phyloP scores from a whole-genome alignment of 2,888 invertebrate genomes.

The Macaria notata region DNA sequence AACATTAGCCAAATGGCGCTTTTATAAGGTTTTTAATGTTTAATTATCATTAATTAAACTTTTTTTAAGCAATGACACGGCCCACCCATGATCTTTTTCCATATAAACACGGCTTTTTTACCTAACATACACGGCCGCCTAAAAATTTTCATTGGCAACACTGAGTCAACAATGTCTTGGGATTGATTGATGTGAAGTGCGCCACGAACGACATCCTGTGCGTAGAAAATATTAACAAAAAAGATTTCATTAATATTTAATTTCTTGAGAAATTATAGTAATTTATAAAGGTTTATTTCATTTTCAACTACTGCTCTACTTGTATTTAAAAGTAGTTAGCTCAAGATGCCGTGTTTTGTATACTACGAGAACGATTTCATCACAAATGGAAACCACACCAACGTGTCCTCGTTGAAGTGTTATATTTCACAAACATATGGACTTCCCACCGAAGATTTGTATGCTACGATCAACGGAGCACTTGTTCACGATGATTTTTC shows the following conservation, averaged over 20 bases:
- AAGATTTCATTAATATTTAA: too few relatives aligned
- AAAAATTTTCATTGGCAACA: too few relatives aligned
- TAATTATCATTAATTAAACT: too few relatives aligned
- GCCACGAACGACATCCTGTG: too few relatives aligned
- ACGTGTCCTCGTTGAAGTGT: conserved; percentile 53
- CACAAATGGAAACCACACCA: conserved; percentile 36
- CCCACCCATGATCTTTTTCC: too few relatives aligned
- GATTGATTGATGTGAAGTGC: too few relatives aligned
- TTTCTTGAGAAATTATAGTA: not conserved
- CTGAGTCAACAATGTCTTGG: too few relatives aligned
- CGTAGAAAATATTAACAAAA: not conserved
- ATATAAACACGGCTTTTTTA: too few relatives aligned
- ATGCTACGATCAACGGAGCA: conserved; percentile 81
- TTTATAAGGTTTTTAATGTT: too few relatives aligned
- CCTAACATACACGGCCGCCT: too few relatives aligned
- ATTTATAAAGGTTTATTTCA: not conserved
- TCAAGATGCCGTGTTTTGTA: conserved; percentile 53
- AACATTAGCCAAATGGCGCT: too few relatives aligned
- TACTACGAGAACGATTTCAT: conserved; percentile 59
- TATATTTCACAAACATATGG: conserved; percentile 64
- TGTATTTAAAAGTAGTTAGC: not conserved
- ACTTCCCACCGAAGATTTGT: conserved; percentile 68
- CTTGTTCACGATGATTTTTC: conserved; percentile 46
- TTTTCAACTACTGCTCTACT: not conserved
- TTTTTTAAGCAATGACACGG: too few relatives aligned